Evolutionary conservation across 2,888 invertebrate genomes (phyloP).

Genomic region (Mongoloraphidia duomilia): DNA sequence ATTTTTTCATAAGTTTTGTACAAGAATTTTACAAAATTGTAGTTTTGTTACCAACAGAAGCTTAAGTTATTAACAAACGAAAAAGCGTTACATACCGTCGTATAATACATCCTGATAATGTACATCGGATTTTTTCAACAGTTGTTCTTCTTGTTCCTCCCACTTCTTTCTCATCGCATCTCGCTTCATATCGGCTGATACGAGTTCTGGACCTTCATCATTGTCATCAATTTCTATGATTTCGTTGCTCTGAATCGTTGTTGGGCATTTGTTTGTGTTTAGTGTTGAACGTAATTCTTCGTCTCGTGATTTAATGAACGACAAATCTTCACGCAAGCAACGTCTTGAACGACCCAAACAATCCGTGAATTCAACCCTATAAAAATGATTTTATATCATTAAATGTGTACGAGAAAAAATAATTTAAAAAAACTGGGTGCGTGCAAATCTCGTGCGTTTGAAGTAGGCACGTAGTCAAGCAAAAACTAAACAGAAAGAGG

Average conservation of each 20-base stretch:
- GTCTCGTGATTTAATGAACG: conserved; percentile 49
- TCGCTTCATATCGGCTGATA: conserved; percentile 40
- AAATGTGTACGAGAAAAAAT: too few species aligned
- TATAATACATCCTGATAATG: conserved; percentile 89
- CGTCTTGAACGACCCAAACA: conserved; percentile 75
- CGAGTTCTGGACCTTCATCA: conserved; percentile 27
- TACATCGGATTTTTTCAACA: conserved; percentile 55
- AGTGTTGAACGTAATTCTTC: conserved; percentile 24
- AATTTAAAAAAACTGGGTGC: too few species aligned
- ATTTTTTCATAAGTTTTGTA: too few species aligned
- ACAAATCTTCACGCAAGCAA: conserved; percentile 66
- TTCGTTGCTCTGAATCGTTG: conserved; percentile 14
- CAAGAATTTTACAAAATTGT: background rate
- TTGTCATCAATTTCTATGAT: conserved; percentile 20
- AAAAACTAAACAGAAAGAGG: too few species aligned
- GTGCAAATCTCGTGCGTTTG: too few species aligned
- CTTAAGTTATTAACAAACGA: background rate
- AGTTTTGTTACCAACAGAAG: background rate
- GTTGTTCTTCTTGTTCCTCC: conserved; percentile 69
- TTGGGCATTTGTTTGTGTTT: conserved; percentile 5
- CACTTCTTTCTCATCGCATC: conserved; percentile 69
- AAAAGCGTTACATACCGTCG: conserved; percentile 44
- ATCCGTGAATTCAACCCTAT: conserved; percentile 79
- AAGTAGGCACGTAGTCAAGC: too few species aligned
- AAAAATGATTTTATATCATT: conserved; percentile 12